Conservation (phyloP, 2,113 vertebrate species). For the Typhlomys cinereus region DNA sequence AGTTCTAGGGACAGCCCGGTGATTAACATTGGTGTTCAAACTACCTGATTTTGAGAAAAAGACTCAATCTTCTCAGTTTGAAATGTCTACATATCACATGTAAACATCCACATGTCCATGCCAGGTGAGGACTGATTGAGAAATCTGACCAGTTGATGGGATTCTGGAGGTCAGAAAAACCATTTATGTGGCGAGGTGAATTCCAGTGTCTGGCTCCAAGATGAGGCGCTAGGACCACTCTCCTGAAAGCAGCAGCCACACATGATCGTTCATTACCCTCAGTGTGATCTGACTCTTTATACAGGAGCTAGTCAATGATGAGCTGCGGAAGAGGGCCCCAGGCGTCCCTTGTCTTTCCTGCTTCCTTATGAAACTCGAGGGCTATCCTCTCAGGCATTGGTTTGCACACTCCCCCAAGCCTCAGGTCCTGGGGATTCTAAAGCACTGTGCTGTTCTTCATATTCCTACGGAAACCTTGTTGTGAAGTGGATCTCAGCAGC, state of each 20-base stretch:
- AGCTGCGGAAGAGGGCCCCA: not conserved
- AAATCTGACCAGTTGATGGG: not conserved
- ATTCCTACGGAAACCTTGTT: not conserved
- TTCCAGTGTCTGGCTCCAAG: not conserved
- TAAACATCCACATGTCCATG: not conserved
- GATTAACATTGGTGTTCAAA: not conserved
- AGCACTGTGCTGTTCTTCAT: not conserved
- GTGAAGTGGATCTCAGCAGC: not conserved
- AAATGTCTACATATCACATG: not conserved
- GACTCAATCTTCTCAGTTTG: not conserved
- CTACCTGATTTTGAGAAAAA: not conserved
- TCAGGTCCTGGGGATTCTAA: not conserved
- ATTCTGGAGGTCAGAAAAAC: not conserved
- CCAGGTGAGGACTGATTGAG: not conserved
- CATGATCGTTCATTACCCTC: not conserved
- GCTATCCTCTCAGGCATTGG: not conserved
- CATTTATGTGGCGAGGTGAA: not conserved
- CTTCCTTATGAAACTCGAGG: not conserved
- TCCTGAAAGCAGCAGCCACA: not conserved
- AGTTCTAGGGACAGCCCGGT: not conserved
- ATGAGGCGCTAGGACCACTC: not conserved
- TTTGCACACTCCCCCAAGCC: not conserved
- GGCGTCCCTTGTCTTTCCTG: not conserved
- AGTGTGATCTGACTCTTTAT: not conserved
- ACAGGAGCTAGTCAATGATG: not conserved